Evolutionary conservation across 2,797 vertebrate genomes (phyloP).

Genomic region (Florisuga fusca): DNA sequence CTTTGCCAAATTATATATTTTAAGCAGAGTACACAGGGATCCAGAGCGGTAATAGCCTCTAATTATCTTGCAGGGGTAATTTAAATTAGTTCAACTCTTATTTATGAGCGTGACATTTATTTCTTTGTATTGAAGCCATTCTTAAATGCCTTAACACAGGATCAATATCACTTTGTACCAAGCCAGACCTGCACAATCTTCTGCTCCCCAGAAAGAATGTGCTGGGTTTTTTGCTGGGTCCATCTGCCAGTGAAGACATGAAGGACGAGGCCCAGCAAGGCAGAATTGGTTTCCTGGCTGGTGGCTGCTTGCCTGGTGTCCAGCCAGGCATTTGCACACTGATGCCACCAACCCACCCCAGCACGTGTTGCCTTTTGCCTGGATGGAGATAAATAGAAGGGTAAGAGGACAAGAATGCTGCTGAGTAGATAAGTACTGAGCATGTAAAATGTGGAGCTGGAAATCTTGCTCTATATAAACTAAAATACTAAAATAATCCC

Average conservation of each 20-base stretch:
- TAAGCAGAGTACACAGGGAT: neutral
- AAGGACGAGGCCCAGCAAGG: neutral
- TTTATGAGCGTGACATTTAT: conserved; percentile 54
- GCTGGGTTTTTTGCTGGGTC: neutral
- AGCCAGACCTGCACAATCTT: neutral
- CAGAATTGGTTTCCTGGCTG: neutral
- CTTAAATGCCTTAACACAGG: neutral
- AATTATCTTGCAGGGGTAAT: conserved; percentile 34
- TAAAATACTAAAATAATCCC: neutral
- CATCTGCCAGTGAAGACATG: neutral
- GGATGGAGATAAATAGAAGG: neutral
- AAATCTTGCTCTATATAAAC: neutral
- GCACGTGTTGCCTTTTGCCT: rapidly evolving
- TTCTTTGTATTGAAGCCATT: conserved; percentile 36
- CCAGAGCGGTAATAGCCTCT: neutral
- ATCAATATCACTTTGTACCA: conserved; percentile 42
- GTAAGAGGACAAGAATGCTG: neutral
- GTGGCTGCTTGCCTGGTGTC: neutral
- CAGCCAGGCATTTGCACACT: neutral
- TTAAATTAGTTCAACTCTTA: conserved; percentile 36
- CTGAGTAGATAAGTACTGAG: neutral
- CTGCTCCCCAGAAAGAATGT: neutral
- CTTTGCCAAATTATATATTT: neutral
- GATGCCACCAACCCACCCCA: neutral
- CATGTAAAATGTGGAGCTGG: rapidly evolving